Evolutionary conservation across 2,888 invertebrate species (phyloP), one percentile per base, ranked within the genome.

Genomic region (Parnassius smintheus): DNA sequence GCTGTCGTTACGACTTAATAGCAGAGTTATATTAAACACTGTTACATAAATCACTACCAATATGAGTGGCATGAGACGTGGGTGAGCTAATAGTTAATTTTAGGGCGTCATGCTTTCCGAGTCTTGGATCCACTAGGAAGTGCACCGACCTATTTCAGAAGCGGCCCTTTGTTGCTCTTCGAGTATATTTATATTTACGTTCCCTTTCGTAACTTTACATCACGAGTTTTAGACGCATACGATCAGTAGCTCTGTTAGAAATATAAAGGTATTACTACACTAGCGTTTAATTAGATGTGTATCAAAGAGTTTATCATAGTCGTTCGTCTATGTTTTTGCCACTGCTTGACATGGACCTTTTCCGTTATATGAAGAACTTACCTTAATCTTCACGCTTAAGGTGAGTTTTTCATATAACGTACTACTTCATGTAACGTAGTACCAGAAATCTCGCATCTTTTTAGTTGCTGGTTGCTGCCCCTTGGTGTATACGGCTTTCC

Each of bases 201-300:
- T 83, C 79, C 74, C 86, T 90, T 91, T 88, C 90, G 89, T 88
- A 88, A 88, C 77, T 88, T 88, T 87, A 87, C 87, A 87, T 84
- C 75, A 13, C 71, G 74, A 71, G 74, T 72, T 72, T 77, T 76
- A 75, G 83, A 84, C 84, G 88, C 86, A 85, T 79, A 72, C 75
- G 82, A 81, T 75, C 71, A 70, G 74, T 78, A 78, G 72, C 72
- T 72, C 78, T 85, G 85, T 80, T 86, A 86, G 85, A 86, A 88
- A 79, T 76, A 74, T 78, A 65, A 67, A 66, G 62, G 10, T 11
- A 3, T 25, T 25, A 18, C 44, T 54, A 65, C 52, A 62, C 51
- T 64, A 56, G 25, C 45, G 53, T 13, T 41, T 22, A 46, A 46
- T 35, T 35, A 35, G 4, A 35, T 35, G 35, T 35, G 35, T 35